These are phyloP conservation scores for Trachythela sp. DNA, from an alignment of 64 coral and sea anemone genomes.

Conservation along the genomic window DNA sequence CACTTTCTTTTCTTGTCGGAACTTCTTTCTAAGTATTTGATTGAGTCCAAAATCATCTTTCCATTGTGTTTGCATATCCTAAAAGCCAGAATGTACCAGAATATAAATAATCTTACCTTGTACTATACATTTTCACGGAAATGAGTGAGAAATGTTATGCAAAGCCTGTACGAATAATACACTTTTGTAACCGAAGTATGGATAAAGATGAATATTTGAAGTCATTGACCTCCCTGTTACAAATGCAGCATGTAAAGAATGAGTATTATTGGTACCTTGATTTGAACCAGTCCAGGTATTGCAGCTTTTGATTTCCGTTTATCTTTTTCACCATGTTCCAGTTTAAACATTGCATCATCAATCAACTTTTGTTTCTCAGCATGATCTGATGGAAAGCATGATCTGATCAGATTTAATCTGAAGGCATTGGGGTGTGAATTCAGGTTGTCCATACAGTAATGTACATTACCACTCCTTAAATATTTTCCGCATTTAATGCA, in stretches of 20 bases:
- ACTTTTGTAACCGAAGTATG: too few relatives aligned
- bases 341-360: conserved; percentile 84
- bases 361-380: conserved; percentile 81
- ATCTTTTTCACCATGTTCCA: conserved; percentile 88
- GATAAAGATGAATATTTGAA: too few relatives aligned
- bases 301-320: conserved; percentile 74
- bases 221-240: too few relatives aligned
- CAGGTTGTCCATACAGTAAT: too few relatives aligned
- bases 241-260: too few relatives aligned
- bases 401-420: too few relatives aligned
- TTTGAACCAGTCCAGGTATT: conserved; percentile 62
- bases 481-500: too few relatives aligned
- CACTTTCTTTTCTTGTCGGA: conserved; percentile 83
- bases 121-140: too few relatives aligned
- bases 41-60: conserved; percentile 92
- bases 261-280: conserved; percentile 45
- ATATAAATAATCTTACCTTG: background rate
- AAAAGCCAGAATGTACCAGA: background rate
- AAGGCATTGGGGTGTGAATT: too few relatives aligned
- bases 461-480: too few relatives aligned
- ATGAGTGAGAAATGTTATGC: background rate
- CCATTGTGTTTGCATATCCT: conserved; percentile 91
- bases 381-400: conserved; percentile 47
- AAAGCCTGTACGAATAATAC: background rate
- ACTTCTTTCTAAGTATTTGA: conserved; percentile 90